Evolutionary conservation across 53 echinoderm and acorn worm species (phyloP).

Genomic region (Stichopus horrens): DNA sequence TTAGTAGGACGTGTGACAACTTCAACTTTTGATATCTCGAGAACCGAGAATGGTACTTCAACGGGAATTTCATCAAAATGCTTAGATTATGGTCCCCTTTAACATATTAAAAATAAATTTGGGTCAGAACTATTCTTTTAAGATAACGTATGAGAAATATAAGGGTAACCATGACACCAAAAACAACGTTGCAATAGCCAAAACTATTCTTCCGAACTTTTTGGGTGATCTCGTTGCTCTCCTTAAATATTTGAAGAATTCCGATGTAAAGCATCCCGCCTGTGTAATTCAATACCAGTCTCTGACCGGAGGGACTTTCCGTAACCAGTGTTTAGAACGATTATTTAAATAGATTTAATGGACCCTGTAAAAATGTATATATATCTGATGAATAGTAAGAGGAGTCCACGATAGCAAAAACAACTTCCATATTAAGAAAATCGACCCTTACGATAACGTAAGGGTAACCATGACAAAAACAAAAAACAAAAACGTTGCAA

Average conservation of each 20-base stretch:
- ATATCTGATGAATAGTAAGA: neutral
- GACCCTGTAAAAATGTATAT: neutral
- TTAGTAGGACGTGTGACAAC: too few species aligned
- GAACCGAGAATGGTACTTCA: too few species aligned
- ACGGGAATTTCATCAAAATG: too few species aligned
- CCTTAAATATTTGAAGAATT: too few species aligned
- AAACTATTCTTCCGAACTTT: constrained; percentile 2
- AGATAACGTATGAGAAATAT: too few species aligned
- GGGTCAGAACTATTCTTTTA: too few species aligned
- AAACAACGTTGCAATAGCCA: neutral
- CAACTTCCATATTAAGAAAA: too few species aligned
- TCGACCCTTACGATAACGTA: neutral
- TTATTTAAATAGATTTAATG: constrained; percentile 1
- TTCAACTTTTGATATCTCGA: too few species aligned
- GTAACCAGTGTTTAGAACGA: neutral
- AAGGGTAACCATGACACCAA: constrained; percentile 20
- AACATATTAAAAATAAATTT: too few species aligned
- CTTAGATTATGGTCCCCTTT: too few species aligned
- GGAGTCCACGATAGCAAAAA: too few species aligned
- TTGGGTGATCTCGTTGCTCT: neutral
- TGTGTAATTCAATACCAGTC: neutral
- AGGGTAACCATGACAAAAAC: constrained; percentile 14
- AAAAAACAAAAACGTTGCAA: neutral
- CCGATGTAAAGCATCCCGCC: too few species aligned
- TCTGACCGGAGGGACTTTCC: neutral